Evolutionary conservation across 2,888 invertebrate genomes (phyloP), one percentile per base, ranked within the genome.

Genomic region (Kryphioiulus occultus): DNA sequence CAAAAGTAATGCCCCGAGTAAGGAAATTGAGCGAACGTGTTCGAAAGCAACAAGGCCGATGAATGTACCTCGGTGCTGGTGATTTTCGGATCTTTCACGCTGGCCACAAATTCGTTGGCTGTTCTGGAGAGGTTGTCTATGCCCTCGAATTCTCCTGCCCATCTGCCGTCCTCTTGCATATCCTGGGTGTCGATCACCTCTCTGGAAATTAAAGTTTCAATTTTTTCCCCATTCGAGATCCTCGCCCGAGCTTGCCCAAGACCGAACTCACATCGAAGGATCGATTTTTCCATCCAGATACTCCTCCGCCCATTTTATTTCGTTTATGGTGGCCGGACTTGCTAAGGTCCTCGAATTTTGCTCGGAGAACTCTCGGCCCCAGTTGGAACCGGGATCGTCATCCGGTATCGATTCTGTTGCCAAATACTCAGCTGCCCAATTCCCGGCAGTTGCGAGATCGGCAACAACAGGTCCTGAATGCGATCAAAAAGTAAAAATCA

Each of bases 41-140:
- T 78, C 17, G n/a, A 85, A 35, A 59, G 9, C 30, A 26, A 4
- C 5, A 30, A 82, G 30, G 42, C 83, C 1, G 44, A 19, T 39
- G 5, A 17, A 19, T 85, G 47, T 87, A 94, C 94, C 93, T 94
- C 94, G 87, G 95, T 96, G 91, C 95, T 95, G 32, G 94, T 95
- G 90, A 95, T 93, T 91, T 95, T 95, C 89, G 95, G 94, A 92
- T 95, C 95, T 90, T 93, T 93, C 3, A 92, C 91, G 78, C 90
- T 90, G 47, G 90, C 91, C 2, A 92, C 89, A 22, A 92, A 89
- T 84, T 92, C 91, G 90, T 94, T 93, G 3, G 94, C 93, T 85
- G 94, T 92, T 86, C 92, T 92, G 42, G 94, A 93, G 90, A 95
- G 93, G 90, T 94, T 94, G 89, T 93, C 93, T 15, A 94, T 94